Evolutionary conservation across 2,888 invertebrate species (phyloP), one percentile per base, ranked within the genome.

Genomic region (Heterodera filipjevi): DNA sequence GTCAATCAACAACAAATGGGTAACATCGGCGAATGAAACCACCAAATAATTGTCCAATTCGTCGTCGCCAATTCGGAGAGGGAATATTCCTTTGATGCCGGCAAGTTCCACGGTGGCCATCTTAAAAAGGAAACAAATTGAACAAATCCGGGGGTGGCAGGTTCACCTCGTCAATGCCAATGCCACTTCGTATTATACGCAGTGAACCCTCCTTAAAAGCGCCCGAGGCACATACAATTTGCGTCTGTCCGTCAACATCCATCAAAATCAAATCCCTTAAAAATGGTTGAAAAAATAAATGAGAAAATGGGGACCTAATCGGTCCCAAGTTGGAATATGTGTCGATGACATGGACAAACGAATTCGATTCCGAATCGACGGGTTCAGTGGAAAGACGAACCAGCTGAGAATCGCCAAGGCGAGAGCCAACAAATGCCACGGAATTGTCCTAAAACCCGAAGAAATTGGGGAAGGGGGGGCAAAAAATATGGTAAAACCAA

Each of bases 191-290:
- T 83, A 99, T 98, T 81, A 99, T 95, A 77, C 98, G 92, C 53
- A 99, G 91, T 0, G 97, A 96, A 0, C 99, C 99, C 91, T 98
- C 97, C 90, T 98, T 99, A 90, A 94, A 96, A 3, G 95, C 93
- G 91, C 94, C 98, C 0, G 98, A 98, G 89, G 98, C 99, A 0
- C 99, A 99, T 68, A 99, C 95, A 82, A 99, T 93, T 90, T 96
- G 96, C 22, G 96, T 96, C 91, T 99, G 98, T 0, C 98, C 98
- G 84, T 91, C 91, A 27, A 95, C 91, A 35, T 84, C 82, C 33
- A 87, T 82, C 33, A 84, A 66, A 33, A 53, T 59, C 46, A 53
- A 72, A 39, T 72, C 53, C 32, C 53, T 59, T 10, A 27, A 59
- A 49, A 2, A 2, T 39, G 39, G 3, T 27, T 12, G 10, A n/a